Percentiles rank a stretch among this genome's conserved stretches.
These are phyloP conservation scores for Hartigia nigra DNA, from an alignment of 2,888 invertebrate genomes.

Conservation along the genomic window DNA sequence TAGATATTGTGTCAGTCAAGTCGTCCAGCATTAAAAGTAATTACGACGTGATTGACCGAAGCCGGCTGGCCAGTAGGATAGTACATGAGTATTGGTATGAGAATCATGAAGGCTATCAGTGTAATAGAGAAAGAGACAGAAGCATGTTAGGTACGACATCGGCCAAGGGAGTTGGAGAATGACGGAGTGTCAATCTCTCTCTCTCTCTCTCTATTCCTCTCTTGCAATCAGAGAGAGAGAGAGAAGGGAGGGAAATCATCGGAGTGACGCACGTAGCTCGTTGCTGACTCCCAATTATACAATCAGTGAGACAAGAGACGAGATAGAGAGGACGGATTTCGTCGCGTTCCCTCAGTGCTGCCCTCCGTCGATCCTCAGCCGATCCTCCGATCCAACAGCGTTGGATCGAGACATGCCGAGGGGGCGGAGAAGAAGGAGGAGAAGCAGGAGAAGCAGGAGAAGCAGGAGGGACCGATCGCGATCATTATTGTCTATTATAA, in stretches of 20 bases:
- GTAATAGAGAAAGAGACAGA: neutral
- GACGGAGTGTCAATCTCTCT: neutral
- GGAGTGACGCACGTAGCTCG: constrained; percentile 65
- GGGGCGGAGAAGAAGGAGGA: constrained; percentile 11
- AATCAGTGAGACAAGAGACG: constrained; percentile 54
- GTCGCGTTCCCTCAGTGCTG: constrained; percentile 12
- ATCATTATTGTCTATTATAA: constrained; percentile 56
- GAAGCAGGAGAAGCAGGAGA: constrained; percentile 11
- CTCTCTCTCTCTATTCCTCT: no score
- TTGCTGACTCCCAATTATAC: constrained; percentile 65
- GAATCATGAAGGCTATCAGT: neutral
- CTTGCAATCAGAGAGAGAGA: constrained; percentile 14
- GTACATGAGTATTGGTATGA: constrained; percentile 26
- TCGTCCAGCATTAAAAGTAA: constrained; percentile 65
- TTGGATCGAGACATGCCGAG: constrained; percentile 16
- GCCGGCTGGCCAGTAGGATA: constrained; percentile 54
- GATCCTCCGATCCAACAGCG: neutral
- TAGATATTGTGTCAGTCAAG: constrained; percentile 65
- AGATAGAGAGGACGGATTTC: constrained; percentile 14
- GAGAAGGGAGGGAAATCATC: constrained; percentile 59
- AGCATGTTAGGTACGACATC: neutral
- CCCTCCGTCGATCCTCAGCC: neutral
- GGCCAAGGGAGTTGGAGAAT: neutral
- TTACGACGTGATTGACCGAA: constrained; percentile 65
- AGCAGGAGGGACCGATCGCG: constrained; percentile 30